Evolutionary conservation across 2,888 invertebrate genomes (phyloP).

Genomic region (Sthenelais limicola): DNA sequence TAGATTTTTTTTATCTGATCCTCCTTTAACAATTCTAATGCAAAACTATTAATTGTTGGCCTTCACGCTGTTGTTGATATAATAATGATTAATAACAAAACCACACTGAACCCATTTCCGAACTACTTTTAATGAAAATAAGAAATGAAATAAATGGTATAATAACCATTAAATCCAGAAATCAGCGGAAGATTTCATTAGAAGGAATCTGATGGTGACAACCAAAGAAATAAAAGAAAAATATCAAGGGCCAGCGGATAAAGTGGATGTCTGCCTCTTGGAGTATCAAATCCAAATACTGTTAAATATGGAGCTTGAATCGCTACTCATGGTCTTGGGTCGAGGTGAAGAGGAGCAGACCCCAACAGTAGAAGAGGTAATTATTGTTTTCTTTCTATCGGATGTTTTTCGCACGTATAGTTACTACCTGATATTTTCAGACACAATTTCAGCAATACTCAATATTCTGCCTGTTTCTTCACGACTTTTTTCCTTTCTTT

Average conservation of each 20-base stretch:
- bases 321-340: not conserved
- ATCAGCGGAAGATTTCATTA: not conserved
- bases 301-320: constrained; percentile 1
- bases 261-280: not conserved
- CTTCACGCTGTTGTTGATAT: no score
- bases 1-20: no score
- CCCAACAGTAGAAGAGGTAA: constrained; percentile 11
- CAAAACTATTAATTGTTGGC: no score
- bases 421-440: not conserved
- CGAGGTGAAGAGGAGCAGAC: not conserved
- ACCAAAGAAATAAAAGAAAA: not conserved
- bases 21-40: no score
- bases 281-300: constrained; percentile 16
- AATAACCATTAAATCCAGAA: not conserved
- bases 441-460: not conserved
- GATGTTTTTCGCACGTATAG: not conserved
- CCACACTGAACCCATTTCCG: no score
- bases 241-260: not conserved
- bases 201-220: constrained; percentile 10
- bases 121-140: no score
- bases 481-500: no score
- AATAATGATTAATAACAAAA: no score
- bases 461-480: no score
- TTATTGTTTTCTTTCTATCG: no score
- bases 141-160: no score